phyloP scores from a whole-genome alignment of 2,797 vertebrate genomes.

The Lepilemur ruficaudatus region DNA sequence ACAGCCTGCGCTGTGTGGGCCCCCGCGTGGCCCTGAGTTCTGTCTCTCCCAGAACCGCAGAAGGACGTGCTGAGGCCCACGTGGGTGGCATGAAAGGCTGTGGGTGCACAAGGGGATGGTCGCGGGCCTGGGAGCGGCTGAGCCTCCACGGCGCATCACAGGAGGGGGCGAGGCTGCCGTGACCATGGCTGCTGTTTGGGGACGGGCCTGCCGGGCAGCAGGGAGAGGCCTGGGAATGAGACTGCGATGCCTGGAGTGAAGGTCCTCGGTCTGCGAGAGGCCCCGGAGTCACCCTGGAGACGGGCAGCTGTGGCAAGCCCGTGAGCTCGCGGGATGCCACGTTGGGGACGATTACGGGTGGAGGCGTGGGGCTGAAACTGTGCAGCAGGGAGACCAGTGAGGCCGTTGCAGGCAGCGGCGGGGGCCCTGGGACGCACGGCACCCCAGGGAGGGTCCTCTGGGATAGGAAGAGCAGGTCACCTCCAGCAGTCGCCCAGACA shows the following conservation, averaged over 20 bases:
- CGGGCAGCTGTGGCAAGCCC: accelerated
- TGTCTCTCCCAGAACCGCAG: not conserved
- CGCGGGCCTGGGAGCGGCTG: not conserved
- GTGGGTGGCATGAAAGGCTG: accelerated
- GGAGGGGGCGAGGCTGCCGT: not conserved
- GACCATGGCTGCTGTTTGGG: no score
- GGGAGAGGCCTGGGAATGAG: not conserved
- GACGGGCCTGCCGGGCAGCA: not conserved
- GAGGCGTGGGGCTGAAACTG: not conserved
- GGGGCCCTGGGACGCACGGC: accelerated
- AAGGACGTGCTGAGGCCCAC: not conserved
- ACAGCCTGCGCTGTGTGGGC: not conserved
- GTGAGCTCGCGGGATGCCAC: not conserved
- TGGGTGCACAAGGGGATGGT: no score
- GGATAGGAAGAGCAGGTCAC: not conserved
- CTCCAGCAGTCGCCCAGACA: no score
- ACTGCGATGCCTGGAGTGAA: not conserved
- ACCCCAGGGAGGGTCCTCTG: not conserved
- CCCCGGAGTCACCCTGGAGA: not conserved
- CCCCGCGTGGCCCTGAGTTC: not conserved
- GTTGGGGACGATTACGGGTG: accelerated
- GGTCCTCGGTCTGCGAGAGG: not conserved
- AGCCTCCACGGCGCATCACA: not conserved
- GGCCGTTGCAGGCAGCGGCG: accelerated
- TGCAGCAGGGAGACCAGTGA: not conserved